Evolutionary conservation across 2,888 invertebrate species (phyloP).

Genomic region (Eucriotettix oculatus): DNA sequence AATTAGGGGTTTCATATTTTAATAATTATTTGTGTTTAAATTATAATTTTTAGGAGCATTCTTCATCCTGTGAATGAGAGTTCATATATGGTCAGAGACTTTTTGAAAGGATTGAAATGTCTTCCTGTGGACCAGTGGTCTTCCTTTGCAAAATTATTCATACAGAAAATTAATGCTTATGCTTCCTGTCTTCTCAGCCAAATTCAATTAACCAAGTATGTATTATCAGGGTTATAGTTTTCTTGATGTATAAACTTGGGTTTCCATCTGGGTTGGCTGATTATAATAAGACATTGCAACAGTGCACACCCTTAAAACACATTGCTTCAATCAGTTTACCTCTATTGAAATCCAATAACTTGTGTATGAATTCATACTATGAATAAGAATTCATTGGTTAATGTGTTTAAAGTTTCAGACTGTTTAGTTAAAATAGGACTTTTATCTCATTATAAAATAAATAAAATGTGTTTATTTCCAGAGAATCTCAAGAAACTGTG

Average conservation of each 20-base stretch:
- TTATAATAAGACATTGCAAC: no score
- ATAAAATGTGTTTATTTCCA: neutral
- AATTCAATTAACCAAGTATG: neutral
- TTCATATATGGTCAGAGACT: constrained; percentile 2
- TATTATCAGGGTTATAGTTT: no score
- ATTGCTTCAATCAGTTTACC: no score
- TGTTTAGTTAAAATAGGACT: no score
- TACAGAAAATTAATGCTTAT: constrained; percentile 6
- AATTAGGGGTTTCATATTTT: neutral
- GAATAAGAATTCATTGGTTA: no score
- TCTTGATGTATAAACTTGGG: no score
- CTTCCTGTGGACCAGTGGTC: constrained; percentile 8
- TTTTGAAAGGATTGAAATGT: constrained; percentile 8
- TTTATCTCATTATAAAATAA: neutral
- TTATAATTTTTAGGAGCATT: constrained; percentile 6
- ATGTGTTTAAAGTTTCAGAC: no score
- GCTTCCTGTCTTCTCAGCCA: constrained; percentile 7
- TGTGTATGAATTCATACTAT: no score
- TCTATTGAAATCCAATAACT: no score
- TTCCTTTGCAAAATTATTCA: constrained; percentile 6
- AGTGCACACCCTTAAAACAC: no score
- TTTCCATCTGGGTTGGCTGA: no score
- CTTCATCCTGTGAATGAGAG: constrained; percentile 8
- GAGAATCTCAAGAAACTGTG: no score
- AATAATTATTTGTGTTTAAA: neutral